Conservation (phyloP, 2,113 vertebrate genomes). For the Glaucomys volans region DNA sequence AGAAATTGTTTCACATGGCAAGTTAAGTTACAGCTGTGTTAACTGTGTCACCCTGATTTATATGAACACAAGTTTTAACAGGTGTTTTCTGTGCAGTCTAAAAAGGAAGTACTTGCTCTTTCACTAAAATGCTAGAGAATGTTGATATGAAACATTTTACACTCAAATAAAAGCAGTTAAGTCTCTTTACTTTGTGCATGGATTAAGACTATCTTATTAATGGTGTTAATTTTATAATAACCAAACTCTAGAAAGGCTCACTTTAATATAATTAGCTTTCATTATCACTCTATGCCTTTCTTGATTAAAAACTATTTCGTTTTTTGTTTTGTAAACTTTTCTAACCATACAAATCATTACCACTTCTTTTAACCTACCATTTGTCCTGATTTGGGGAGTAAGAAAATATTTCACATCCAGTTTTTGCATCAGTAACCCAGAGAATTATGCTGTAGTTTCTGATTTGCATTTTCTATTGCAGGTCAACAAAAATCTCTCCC, state of each 20-base stretch:
- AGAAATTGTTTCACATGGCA: constrained; percentile 14
- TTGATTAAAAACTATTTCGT: constrained; percentile 41
- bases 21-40: constrained; percentile 62
- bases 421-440: constrained; percentile 85
- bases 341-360: neutral
- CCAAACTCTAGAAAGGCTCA: neutral
- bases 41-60: constrained; percentile 36
- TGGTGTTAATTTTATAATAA: constrained; percentile 6
- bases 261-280: neutral
- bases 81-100: constrained; percentile 61
- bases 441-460: constrained; percentile 85
- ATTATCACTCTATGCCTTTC: neutral
- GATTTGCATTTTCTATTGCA: constrained; percentile 89
- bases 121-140: constrained; percentile 44
- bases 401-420: constrained; percentile 77
- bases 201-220: constrained; percentile 30
- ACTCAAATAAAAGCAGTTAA: constrained; percentile 32
- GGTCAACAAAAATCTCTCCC: constrained; percentile 88
- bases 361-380: neutral
- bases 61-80: constrained; percentile 41
- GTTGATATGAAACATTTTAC: constrained; percentile 52
- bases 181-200: constrained; percentile 1
- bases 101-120: constrained; percentile 33
- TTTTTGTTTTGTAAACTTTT: neutral
- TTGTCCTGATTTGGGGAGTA: constrained; percentile 61